A percentile compares a stretch with the other conserved stretches of the same genome.
These are phyloP conservation scores for Hypothenemus hampei DNA, from an alignment of 1,140 invertebrate species.

Conservation along the genomic window DNA sequence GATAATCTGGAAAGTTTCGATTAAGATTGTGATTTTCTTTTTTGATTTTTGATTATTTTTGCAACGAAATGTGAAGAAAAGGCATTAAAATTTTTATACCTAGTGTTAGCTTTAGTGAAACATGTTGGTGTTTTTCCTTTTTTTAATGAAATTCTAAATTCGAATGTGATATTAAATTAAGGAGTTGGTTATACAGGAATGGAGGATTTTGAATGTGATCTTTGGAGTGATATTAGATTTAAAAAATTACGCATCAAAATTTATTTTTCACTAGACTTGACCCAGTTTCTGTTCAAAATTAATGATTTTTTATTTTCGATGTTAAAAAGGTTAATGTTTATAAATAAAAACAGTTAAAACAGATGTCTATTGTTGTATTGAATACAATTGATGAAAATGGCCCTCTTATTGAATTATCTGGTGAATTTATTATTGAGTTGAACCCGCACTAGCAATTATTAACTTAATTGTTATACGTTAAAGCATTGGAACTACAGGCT, in stretches of 20 bases:
- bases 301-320: too few relatives aligned
- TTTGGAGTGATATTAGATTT: neutral
- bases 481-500: too few relatives aligned
- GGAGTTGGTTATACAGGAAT: neutral
- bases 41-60: too few relatives aligned
- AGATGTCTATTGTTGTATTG: conserved; percentile 11
- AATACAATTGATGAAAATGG: conserved; percentile 3
- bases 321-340: neutral
- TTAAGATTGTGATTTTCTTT: too few relatives aligned
- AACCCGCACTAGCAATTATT: conserved; percentile 6
- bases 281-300: neutral
- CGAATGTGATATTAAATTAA: conserved; percentile 5
- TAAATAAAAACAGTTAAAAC: conserved; percentile 17
- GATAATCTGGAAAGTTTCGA: conserved; percentile 11
- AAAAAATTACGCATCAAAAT: too few relatives aligned
- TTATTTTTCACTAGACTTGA: too few relatives aligned
- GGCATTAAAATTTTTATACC: too few relatives aligned
- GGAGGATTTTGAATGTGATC: conserved; percentile 1
- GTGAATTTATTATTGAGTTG: neutral
- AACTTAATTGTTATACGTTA: too few relatives aligned
- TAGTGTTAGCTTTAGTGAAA: neutral
- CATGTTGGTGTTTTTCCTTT: neutral
- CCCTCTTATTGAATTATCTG: conserved; percentile 8
- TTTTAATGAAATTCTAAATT: neutral
- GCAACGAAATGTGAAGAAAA: too few relatives aligned